phyloP scores from a whole-genome alignment of 2,888 invertebrate genomes.

The Orthosia gothica region DNA sequence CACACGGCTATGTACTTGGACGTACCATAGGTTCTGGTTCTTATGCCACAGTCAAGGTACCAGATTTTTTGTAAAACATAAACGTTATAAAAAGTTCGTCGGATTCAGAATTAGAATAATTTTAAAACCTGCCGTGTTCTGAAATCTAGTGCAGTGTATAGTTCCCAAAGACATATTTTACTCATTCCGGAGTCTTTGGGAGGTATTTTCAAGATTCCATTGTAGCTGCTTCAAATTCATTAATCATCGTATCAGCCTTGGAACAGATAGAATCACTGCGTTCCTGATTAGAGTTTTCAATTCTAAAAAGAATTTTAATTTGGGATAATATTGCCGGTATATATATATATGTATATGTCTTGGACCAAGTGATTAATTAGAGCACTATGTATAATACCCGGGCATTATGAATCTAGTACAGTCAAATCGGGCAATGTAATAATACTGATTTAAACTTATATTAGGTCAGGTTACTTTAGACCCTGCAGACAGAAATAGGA shows the following conservation, averaged over 20 bases:
- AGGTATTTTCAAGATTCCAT: not conserved
- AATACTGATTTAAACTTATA: no score
- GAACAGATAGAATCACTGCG: not conserved
- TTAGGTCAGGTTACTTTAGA: no score
- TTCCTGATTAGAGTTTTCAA: not conserved
- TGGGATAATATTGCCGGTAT: not conserved
- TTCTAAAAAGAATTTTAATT: not conserved
- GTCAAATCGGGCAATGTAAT: no score
- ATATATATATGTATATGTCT: no score
- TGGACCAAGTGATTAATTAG: no score
- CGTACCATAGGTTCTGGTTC: conserved; percentile 96
- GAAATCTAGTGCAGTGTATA: not conserved
- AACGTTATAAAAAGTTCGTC: not conserved
- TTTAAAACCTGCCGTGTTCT: not conserved
- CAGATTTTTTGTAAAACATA: conserved; percentile 6
- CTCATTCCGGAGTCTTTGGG: not conserved
- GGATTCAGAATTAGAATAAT: not conserved
- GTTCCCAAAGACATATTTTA: not conserved
- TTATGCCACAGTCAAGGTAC: conserved; percentile 95
- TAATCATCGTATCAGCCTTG: not conserved
- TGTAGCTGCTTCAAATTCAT: not conserved
- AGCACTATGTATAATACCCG: no score
- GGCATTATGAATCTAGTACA: no score
- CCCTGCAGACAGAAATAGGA: no score
- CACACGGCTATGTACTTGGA: conserved; percentile 94